These are phyloP conservation scores for Diarsia dahlii DNA, from an alignment of 2,888 invertebrate species.

Conservation along the genomic window DNA sequence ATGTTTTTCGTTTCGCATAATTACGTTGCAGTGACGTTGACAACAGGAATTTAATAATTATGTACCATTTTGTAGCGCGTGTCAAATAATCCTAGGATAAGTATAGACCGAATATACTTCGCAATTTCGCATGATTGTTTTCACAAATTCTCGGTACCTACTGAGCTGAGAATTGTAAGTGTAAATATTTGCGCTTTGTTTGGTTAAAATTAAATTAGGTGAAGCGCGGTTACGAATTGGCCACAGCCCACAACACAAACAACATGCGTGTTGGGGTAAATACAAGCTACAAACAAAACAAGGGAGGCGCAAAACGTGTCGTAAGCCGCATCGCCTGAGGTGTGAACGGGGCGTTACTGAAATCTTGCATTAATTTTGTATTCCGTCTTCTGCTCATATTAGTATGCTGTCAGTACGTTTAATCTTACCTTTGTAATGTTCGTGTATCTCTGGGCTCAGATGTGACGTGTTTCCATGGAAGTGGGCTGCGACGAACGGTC, in stretches of 20 bases:
- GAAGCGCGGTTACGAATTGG: not conserved
- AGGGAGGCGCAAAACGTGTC: not conserved
- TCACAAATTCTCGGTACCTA: not conserved
- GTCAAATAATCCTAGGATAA: not conserved
- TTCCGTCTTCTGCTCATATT: not conserved
- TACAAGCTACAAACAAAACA: not conserved
- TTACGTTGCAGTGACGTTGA: not conserved
- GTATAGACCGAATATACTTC: not conserved
- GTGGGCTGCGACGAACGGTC: conserved; percentile 90
- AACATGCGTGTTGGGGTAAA: not conserved
- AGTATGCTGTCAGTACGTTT: conserved; percentile 21
- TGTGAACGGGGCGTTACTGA: not conserved
- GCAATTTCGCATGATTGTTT: too few relatives aligned
- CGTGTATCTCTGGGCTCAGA: conserved; percentile 89
- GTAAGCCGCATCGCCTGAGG: not conserved
- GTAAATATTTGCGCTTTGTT: not conserved
- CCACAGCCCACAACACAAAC: not conserved
- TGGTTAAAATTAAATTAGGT: not conserved
- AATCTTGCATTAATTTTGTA: not conserved
- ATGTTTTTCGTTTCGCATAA: not conserved
- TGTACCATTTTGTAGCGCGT: not conserved
- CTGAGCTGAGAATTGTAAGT: not conserved
- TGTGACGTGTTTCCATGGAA: conserved; percentile 92
- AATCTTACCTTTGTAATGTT: conserved; percentile 90
- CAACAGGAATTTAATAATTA: not conserved